Evolutionary conservation across 1,140 invertebrate species (phyloP), one percentile per base, ranked within the genome.

Genomic region (Sipha flava): DNA sequence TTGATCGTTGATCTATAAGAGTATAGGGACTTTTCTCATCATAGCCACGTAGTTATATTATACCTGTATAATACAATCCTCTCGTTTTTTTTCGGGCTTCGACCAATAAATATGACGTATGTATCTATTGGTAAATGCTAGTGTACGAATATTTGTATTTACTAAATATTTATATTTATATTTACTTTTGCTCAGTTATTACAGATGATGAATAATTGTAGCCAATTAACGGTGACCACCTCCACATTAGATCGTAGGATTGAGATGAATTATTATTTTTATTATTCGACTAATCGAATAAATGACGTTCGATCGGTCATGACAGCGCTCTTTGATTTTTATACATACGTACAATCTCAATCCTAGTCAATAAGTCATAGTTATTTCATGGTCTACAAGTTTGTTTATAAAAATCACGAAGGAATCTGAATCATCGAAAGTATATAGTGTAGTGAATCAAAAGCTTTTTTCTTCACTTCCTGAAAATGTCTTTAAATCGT

Each of bases 271-370:
- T 37, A 3, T 70, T 47, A 18, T 68, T 45, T 26, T 68, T 31
- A n/a, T 45, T n/a, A 10, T 47, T 47, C 16, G 66, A 45, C 87
- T 90, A 4, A 1, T 21, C 62, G 31, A 64, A 62, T 62, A 62
- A 62, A 62, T 14, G 12, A 14, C 43, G 43, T 12, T 45, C n/a
- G 29, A 62, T 62, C 59, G 59, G 31, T 5, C 31, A 62, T 62
- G 18, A 18, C 16, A 34, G 29, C 2, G 9, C 29, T n/a, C n/a
- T n/a, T n/a, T n/a, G n/a, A n/a, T n/a, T n/a, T n/a, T n/a, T n/a
- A n/a, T n/a, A n/a, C n/a, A n/a, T n/a, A n/a, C n/a, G n/a, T n/a
- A n/a, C n/a, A n/a, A n/a, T n/a, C n/a, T n/a, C n/a, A n/a, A n/a
- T n/a, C n/a, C n/a, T n/a, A n/a, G n/a, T n/a, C n/a, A n/a, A n/a